These are phyloP conservation scores for Brachionus rotundiformis DNA, from an alignment of 1,140 invertebrate species.

Conservation along the genomic window DNA sequence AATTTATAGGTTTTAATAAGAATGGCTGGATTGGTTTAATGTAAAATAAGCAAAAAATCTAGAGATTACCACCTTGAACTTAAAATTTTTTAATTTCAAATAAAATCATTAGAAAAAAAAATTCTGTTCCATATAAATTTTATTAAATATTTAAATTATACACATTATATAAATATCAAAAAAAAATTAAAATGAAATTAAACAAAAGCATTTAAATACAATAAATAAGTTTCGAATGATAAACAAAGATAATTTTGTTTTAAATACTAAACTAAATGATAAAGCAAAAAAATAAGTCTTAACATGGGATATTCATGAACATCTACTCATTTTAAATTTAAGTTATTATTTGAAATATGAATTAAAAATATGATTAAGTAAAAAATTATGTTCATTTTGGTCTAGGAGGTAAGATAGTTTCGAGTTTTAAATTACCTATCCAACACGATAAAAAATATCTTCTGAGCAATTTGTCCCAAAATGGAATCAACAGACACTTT, in stretches of 20 bases:
- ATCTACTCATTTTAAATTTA: constrained; percentile 5
- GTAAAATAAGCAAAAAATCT: too few relatives aligned
- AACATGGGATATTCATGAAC: neutral
- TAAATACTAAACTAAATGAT: neutral
- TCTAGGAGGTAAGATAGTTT: constrained; percentile 18
- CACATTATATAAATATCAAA: neutral
- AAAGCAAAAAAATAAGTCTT: neutral
- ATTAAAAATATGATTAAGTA: constrained; percentile 10
- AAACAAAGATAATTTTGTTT: neutral
- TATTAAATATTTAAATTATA: too few relatives aligned
- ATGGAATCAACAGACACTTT: constrained; percentile 23
- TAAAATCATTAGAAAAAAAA: neutral
- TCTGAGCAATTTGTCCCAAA: neutral
- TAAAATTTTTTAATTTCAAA: too few relatives aligned
- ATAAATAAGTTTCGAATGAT: too few relatives aligned
- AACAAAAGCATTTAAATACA: too few relatives aligned
- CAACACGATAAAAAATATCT: neutral
- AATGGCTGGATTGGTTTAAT: too few relatives aligned
- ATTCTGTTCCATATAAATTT: too few relatives aligned
- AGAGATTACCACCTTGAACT: too few relatives aligned
- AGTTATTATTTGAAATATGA: neutral
- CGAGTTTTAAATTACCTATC: neutral
- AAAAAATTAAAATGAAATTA: too few relatives aligned
- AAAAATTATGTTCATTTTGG: constrained; percentile 32
- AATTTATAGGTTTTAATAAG: too few relatives aligned